A percentile compares a stretch with the other conserved stretches of the same genome.
phyloP scores from a whole-genome alignment of 1,140 invertebrate species.

The Megalopta genalis region DNA sequence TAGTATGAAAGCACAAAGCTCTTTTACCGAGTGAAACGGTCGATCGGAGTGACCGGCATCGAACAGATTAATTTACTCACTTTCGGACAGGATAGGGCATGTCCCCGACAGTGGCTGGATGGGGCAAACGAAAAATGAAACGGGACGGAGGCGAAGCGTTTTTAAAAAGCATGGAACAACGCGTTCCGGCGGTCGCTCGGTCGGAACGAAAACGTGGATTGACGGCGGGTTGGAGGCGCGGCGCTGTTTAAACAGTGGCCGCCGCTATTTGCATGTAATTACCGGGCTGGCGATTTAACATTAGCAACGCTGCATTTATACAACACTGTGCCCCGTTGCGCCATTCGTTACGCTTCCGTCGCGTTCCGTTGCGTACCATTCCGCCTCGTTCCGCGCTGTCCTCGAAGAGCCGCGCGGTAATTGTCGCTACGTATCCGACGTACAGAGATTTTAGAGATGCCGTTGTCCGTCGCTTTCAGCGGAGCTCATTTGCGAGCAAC shows the following conservation, averaged over 20 bases:
- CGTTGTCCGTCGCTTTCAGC: slow-evolving; percentile 2
- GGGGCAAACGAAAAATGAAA: slow-evolving; percentile 28
- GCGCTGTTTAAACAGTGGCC: slow-evolving; percentile 62
- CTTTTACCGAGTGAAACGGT: too few species aligned
- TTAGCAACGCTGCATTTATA: slow-evolving; percentile 70
- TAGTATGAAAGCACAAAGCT: too few species aligned
- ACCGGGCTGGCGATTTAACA: slow-evolving; percentile 67
- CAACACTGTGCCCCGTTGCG: slow-evolving; percentile 48
- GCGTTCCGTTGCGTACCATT: slow-evolving; percentile 50
- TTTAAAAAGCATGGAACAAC: slow-evolving; percentile 56
- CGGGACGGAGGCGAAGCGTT: slow-evolving; percentile 3
- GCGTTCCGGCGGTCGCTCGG: slow-evolving; percentile 39
- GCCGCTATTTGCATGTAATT: slow-evolving; percentile 70
- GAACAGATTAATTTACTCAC: too few species aligned
- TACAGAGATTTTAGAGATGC: slow-evolving; percentile 14
- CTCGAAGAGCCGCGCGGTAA: slow-evolving; percentile 29
- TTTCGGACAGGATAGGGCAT: too few species aligned
- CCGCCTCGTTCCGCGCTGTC: slow-evolving; percentile 34
- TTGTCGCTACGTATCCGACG: slow-evolving; percentile 20
- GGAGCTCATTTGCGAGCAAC: neutral
- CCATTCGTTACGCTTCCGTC: slow-evolving; percentile 60
- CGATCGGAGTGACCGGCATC: too few species aligned
- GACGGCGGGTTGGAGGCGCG: slow-evolving; percentile 47
- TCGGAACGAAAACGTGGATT: slow-evolving; percentile 34
- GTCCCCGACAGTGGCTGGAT: neutral